Conservation (phyloP, 2,113 vertebrate genomes). For the Chaetops frenatus region DNA sequence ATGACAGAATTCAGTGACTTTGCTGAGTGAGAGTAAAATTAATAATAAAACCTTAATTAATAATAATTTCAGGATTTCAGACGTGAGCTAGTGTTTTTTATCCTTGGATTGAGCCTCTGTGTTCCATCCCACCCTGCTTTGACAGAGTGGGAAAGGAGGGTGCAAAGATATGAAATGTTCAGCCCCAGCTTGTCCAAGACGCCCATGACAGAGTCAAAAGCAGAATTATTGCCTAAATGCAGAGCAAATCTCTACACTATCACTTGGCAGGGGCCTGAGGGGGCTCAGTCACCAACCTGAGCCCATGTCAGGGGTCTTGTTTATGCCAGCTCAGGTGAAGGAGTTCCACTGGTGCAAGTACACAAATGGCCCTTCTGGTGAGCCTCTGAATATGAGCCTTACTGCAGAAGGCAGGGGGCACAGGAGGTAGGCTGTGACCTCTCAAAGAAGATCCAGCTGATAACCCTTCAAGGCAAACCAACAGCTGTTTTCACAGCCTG, state of each 20-base stretch:
- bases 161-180: neutral
- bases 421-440: neutral
- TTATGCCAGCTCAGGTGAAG: neutral
- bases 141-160: neutral
- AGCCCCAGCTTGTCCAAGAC: neutral
- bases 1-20: neutral
- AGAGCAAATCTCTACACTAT: neutral
- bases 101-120: fast-evolving
- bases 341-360: neutral
- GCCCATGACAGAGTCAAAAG: neutral
- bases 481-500: neutral
- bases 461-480: neutral
- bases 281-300: neutral
- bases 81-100: neutral
- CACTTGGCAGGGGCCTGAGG: neutral
- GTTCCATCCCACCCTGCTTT: neutral
- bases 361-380: neutral
- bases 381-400: neutral
- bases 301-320: too few relatives aligned
- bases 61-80: neutral
- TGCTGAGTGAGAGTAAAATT: neutral
- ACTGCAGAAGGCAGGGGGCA: neutral
- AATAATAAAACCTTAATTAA: neutral
- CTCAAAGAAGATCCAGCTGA: neutral
- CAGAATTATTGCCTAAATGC: neutral